Percentiles rank a stretch among this genome's conserved stretches.
Conservation (phyloP, 2,888 invertebrate genomes). For the Autographa pulchrina region DNA sequence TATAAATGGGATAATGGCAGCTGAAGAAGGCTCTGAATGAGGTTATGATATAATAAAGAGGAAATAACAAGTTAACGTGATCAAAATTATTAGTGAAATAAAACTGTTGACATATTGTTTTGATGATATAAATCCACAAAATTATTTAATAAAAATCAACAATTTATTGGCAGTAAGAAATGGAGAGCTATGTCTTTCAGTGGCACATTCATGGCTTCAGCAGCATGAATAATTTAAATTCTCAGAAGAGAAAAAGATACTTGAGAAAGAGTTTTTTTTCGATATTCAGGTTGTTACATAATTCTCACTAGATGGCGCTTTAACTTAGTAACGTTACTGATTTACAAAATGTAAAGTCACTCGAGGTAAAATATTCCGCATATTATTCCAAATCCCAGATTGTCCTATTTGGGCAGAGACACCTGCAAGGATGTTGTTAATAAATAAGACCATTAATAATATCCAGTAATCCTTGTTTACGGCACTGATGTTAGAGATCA, state of each 20-base stretch:
- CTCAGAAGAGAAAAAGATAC: no score
- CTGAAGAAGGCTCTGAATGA: neutral
- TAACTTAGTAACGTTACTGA: neutral
- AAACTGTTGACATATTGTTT: neutral
- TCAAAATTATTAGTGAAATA: neutral
- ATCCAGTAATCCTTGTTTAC: constrained; percentile 4
- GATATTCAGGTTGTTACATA: neutral
- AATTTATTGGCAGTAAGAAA: no score
- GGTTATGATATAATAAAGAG: neutral
- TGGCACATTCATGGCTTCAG: no score
- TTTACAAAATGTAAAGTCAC: neutral
- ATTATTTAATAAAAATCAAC: neutral
- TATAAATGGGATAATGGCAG: neutral
- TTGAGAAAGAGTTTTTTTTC: neutral
- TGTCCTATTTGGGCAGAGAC: neutral
- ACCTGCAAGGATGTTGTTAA: neutral
- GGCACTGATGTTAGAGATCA: neutral
- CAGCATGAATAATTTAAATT: no score
- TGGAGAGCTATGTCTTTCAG: no score
- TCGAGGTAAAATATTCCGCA: no score
- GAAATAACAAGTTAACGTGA: neutral
- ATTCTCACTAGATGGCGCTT: neutral
- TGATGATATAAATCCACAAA: neutral
- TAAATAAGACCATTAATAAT: constrained; percentile 3
- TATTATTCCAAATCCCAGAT: no score